Base-by-base conservation (phyloP, 1,140 invertebrate species). In the Drosophila burlai region DNA sequence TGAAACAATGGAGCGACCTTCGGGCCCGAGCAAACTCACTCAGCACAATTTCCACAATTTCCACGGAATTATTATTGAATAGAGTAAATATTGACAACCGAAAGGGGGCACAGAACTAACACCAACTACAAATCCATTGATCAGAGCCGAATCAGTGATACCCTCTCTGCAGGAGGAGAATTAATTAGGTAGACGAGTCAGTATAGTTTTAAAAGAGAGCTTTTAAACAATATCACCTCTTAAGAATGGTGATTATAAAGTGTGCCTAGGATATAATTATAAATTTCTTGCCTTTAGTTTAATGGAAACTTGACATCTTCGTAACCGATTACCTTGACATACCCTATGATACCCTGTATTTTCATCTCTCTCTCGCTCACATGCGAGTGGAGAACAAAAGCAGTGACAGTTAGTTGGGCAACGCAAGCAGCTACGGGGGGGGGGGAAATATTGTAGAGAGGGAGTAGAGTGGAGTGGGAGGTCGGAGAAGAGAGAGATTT, bases 21-120 rank as follows among this genome's bases (percentile, higher is more conserved):
- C 64, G 49, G 7, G 8, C 31, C 26, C 46, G 15, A 36, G 47
- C 38, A 29, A 15, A 29, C 38, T 11, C 38, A 50, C 52, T 60
- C 66, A 50, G 69, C 54, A 45, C 54, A 24, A 50, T 50, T 68
- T 60, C 59, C 49, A 31, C 49, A 6, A 24, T 47, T 62, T 66
- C 63, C 65, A 73, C 26, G 9, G 67, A 74, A 72, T 47, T 47
- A 52, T 60, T 60, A 73, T 45, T 61, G 59, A 72, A 52, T 52
- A 38, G 69, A 26, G 67, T 66, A 83, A 83, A 83, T 66, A 83
- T 84, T 80, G 81, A 83, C 81, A 83, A 40, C 18, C 60, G 40
- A 76, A 26, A 34, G 47, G 47, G 40, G 43, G n/a, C 31, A 45
- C 21, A 16, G 34, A 24, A 38, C 34, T 24, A 11, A 24, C 15